phyloP scores from a whole-genome alignment of 53 echinoderm and acorn worm genomes.

The Echinarachnius parma region DNA sequence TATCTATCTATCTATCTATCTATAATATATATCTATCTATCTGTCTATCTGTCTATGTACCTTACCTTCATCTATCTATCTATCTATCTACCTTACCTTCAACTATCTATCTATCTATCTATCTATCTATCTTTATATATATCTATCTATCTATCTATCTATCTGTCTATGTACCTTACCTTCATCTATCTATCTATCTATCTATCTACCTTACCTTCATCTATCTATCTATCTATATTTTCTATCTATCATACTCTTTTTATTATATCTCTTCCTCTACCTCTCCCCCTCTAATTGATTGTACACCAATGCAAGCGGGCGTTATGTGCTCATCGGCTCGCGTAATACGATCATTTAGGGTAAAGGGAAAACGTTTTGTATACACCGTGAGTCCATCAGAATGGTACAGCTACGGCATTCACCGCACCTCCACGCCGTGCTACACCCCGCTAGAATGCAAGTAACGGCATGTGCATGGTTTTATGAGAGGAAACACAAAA shows the following conservation, averaged over 20 bases:
- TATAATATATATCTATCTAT: neutral
- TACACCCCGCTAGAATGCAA: too few species aligned
- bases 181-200: neutral
- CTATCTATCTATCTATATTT: neutral
- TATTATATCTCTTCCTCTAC: neutral
- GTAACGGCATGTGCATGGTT: too few species aligned
- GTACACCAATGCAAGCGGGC: constrained; percentile 46
- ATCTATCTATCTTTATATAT: neutral
- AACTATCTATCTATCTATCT: neutral
- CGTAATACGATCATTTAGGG: constrained; percentile 85
- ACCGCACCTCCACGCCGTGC: too few species aligned
- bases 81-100: neutral
- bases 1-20: neutral
- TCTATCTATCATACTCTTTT: neutral
- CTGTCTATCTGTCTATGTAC: neutral
- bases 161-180: neutral
- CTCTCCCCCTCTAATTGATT: constrained; percentile 64
- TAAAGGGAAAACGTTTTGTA: constrained; percentile 76
- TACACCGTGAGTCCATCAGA: too few species aligned
- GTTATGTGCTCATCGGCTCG: constrained; percentile 51
- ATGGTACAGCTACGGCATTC: too few species aligned
- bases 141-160: neutral
- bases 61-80: neutral
- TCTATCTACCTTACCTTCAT: neutral
- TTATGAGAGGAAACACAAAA: too few species aligned